These are phyloP conservation scores for Stichodactyla helianthus DNA, from an alignment of 64 coral and sea anemone genomes.

Conservation along the genomic window DNA sequence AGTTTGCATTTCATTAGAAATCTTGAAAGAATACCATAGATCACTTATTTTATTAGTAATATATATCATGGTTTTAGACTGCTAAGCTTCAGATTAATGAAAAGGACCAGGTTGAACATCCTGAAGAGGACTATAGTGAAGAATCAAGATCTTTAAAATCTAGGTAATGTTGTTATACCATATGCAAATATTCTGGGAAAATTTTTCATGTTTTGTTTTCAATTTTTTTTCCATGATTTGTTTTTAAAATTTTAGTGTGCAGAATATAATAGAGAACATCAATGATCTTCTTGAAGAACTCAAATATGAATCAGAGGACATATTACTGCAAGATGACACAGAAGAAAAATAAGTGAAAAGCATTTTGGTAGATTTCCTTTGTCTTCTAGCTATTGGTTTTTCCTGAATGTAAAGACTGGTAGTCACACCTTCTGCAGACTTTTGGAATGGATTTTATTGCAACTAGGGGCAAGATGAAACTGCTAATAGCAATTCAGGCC, in stretches of 20 bases:
- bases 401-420: too few species aligned
- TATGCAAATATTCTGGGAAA: neutral
- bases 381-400: too few species aligned
- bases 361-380: too few species aligned
- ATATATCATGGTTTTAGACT: constrained; percentile 4
- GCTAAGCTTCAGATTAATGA: constrained; percentile 40
- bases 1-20: neutral
- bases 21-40: neutral
- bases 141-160: constrained; percentile 15
- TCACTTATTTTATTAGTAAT: too few species aligned
- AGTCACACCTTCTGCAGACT: too few species aligned
- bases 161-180: neutral
- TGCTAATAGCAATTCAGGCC: too few species aligned
- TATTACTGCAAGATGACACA: constrained; percentile 23
- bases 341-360: neutral
- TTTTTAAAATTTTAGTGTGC: constrained; percentile 32
- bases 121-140: constrained; percentile 14
- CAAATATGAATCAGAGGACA: constrained; percentile 62
- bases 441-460: too few species aligned
- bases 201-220: neutral
- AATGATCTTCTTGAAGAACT: constrained; percentile 57
- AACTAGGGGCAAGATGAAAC: too few species aligned
- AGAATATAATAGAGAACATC: constrained; percentile 36
- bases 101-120: constrained; percentile 23
- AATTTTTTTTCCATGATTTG: neutral